Percentiles rank a stretch among this genome's conserved stretches.
Evolutionary conservation across 2,888 invertebrate genomes (phyloP).

Genomic region (Aromia moschata): DNA sequence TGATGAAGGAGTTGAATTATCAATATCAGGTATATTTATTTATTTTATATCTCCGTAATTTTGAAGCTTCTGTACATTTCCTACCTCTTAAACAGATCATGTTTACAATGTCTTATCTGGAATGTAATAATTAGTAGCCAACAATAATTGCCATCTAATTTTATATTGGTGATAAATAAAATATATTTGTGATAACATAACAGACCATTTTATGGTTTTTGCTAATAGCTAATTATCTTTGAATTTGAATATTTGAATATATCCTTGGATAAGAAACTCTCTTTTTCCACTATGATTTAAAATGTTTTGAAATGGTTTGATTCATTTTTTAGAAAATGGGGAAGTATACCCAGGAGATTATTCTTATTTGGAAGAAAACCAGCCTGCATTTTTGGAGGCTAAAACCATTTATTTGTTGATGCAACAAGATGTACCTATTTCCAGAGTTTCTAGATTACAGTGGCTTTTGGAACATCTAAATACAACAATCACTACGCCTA

Average conservation of each 20-base stretch:
- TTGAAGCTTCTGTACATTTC: constrained; percentile 7
- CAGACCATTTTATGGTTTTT: constrained; percentile 6
- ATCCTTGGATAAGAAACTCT: neutral
- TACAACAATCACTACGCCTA: constrained; percentile 66
- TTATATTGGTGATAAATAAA: constrained; percentile 6
- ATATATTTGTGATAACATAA: constrained; percentile 10
- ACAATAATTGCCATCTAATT: constrained; percentile 20
- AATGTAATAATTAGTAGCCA: constrained; percentile 3
- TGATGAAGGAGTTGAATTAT: constrained; percentile 55
- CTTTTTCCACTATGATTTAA: neutral
- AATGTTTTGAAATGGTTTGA: constrained; percentile 13
- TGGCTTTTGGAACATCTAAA: constrained; percentile 79
- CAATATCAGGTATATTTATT: constrained; percentile 48
- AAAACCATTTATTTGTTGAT: constrained; percentile 73
- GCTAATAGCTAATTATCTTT: constrained; percentile 1
- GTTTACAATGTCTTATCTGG: constrained; percentile 16
- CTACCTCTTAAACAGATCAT: constrained; percentile 23
- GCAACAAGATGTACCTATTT: constrained; percentile 76
- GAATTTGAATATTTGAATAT: constrained; percentile 1
- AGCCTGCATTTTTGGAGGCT: constrained; percentile 66
- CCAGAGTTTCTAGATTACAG: constrained; percentile 76
- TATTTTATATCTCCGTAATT: no score
- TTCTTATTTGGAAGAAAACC: constrained; percentile 47
- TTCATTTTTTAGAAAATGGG: constrained; percentile 47
- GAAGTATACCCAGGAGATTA: constrained; percentile 47